Percentiles rank a stretch among this genome's conserved stretches.
Conservation (phyloP, 2,888 invertebrate genomes). For the Malachius bipustulatus region DNA sequence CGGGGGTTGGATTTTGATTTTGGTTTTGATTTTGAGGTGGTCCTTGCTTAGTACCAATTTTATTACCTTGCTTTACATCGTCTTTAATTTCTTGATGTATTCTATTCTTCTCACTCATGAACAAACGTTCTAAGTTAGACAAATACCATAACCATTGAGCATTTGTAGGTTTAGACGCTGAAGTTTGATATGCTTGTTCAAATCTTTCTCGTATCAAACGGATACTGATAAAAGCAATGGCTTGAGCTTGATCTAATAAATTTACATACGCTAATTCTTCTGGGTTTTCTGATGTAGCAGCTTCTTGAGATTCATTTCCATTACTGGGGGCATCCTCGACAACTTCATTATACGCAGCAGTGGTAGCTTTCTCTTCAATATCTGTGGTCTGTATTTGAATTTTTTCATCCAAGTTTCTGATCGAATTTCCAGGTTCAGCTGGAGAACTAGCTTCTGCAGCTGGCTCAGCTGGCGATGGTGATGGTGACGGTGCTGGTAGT, state of each 20-base stretch:
- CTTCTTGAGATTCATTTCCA: no score
- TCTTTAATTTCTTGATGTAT: background rate
- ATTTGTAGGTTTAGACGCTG: no score
- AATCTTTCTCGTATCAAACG: background rate
- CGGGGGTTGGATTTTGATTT: no score
- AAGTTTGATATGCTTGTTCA: background rate
- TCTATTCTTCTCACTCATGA: background rate
- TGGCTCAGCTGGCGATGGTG: background rate
- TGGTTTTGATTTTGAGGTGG: background rate
- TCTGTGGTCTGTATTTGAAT: constrained; percentile 5
- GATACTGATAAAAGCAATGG: background rate
- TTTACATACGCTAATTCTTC: background rate
- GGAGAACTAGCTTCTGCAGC: background rate
- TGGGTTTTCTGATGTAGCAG: background rate
- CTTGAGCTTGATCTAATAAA: background rate
- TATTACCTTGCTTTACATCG: no score
- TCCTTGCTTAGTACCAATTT: background rate
- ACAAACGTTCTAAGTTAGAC: constrained; percentile 7
- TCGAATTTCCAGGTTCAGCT: background rate
- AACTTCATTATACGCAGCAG: background rate
- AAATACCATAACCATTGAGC: constrained; percentile 4
- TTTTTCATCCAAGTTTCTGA: constrained; percentile 12
- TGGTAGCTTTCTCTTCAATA: background rate
- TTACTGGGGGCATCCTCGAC: background rate
- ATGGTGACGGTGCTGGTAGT: background rate